Base-by-base conservation (phyloP, 2,888 invertebrate species). In the Tolmerus cingulatus region DNA sequence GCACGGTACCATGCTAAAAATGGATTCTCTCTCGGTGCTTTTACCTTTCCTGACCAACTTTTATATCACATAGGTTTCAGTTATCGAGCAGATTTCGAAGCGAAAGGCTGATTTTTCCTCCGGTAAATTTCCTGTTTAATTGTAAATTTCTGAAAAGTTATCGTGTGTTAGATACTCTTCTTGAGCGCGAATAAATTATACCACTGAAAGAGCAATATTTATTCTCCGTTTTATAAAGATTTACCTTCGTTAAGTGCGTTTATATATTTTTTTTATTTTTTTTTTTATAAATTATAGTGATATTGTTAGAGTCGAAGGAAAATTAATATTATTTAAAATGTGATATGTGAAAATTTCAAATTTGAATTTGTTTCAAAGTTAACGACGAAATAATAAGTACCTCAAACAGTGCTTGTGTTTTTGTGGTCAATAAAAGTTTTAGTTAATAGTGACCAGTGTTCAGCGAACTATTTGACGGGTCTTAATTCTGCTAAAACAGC, bases 1-100 rank as follows among this genome's bases (percentile, higher is more conserved):
- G 46, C 23, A 43, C 55, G 19, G 66, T 66, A 66, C 66, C 66
- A 66, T 66, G 23, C 66, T 66, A 66, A 66, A 66, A 66, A 66
- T 66, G 9, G n/a, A 12, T 23, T 66, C 66, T 66, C 66, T 66
- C 66, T 66, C 27, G 23, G 27, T 27, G 66, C 23, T 27, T 19
- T 8, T 66, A 27, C 66, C 66, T 66, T 23, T 19, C 23, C 19
- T 30, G 79, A 79, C 51, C 27, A 51, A 79, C 27, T 66, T 84
- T 66, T 40, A 40, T 66, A 66, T 66, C 82, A 66, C 34, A 66
- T 84, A 84, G 66, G 82, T 84, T 84, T 84, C 82, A 84, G 82
- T 84, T 84, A 66, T 66, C 82, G 82, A 84, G 51, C 30, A 66
- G 66, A 84, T 66, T 84, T 84, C 82, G 66, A 84, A 34, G 82